These are phyloP conservation scores for Threskiornis aethiopicus DNA, from an alignment of 2,797 vertebrate genomes.

Conservation along the genomic window DNA sequence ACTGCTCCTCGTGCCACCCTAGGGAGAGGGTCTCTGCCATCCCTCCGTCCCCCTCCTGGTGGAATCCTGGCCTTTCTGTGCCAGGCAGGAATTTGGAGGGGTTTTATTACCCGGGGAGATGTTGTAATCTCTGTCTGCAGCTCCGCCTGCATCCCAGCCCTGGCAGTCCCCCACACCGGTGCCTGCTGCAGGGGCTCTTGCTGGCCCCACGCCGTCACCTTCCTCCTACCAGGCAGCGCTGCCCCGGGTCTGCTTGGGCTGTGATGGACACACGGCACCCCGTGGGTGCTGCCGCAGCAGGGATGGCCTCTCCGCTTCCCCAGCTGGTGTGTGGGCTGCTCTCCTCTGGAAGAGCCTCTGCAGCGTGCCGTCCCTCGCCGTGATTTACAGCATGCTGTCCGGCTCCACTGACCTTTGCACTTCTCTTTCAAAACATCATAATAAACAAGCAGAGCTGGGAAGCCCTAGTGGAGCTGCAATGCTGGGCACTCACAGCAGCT, in stretches of 20 bases:
- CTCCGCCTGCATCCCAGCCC: background rate
- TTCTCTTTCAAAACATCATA: background rate
- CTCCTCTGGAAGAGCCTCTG: background rate
- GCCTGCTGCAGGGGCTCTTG: background rate
- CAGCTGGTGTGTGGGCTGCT: background rate
- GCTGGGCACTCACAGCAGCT: fast-evolving
- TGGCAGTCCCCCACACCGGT: fast-evolving
- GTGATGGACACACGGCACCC: fast-evolving
- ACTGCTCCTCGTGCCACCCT: fast-evolving
- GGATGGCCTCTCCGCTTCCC: fast-evolving
- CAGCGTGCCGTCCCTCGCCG: fast-evolving
- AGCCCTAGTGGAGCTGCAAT: fast-evolving
- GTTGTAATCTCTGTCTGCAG: background rate
- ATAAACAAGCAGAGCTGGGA: background rate
- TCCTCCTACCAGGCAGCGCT: background rate
- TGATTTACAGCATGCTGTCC: background rate
- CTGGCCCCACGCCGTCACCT: background rate
- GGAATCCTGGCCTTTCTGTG: background rate
- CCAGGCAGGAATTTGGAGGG: background rate
- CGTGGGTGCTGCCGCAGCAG: fast-evolving
- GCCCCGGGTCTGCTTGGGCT: fast-evolving
- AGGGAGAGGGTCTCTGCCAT: background rate
- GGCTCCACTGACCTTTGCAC: background rate
- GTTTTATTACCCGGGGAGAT: background rate
- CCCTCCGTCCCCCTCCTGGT: background rate